Conservation (phyloP, 1,140 invertebrate genomes). For the Melanaphis sacchari region DNA sequence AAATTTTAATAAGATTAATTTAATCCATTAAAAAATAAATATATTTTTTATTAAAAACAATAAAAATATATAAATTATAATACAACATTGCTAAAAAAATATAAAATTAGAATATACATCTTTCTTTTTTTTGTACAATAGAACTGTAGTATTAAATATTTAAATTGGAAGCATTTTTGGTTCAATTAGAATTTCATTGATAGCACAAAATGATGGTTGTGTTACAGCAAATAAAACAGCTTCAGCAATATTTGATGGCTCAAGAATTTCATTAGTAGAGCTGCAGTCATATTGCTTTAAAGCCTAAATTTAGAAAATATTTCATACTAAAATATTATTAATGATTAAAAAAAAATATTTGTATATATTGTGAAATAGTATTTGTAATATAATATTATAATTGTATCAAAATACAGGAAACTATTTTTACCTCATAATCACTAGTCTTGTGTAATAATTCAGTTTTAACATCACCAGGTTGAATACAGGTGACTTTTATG, state of each 20-base stretch:
- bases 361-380: too few relatives aligned
- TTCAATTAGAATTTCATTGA: constrained; percentile 61
- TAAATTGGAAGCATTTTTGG: constrained; percentile 60
- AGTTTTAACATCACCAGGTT: constrained; percentile 61
- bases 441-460: constrained; percentile 59
- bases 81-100: neutral
- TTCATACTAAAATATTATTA: neutral
- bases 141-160: neutral
- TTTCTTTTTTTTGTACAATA: neutral
- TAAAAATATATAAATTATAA: neutral
- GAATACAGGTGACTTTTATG: constrained; percentile 61
- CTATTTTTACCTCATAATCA: constrained; percentile 59
- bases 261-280: constrained; percentile 58
- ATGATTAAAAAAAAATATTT: too few relatives aligned
- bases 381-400: neutral
- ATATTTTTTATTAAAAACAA: neutral
- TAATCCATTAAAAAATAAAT: neutral
- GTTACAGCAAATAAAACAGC: constrained; percentile 60
- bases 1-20: neutral
- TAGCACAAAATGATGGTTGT: constrained; percentile 60
- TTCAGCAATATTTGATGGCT: constrained; percentile 60
- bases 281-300: constrained; percentile 59
- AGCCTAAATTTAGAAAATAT: constrained; percentile 58
- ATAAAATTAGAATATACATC: neutral
- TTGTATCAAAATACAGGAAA: neutral